Conservation (phyloP, 1,140 invertebrate genomes). For the Caenorhabditis inopinata region DNA sequence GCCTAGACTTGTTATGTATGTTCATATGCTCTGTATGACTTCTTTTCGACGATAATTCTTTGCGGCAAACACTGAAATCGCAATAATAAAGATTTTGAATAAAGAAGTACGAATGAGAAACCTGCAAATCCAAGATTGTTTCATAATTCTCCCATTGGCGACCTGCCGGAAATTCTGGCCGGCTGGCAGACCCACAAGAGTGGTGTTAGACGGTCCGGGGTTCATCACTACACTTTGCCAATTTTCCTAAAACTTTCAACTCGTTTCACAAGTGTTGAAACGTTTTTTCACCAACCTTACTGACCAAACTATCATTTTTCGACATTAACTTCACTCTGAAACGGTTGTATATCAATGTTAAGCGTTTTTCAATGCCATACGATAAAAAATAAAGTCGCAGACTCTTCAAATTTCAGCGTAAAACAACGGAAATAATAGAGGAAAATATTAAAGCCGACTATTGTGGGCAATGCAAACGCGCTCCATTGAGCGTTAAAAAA, state of each 20-base stretch:
- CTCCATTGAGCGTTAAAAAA: neutral
- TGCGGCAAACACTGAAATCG: conserved; percentile 47
- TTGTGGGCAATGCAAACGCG: neutral
- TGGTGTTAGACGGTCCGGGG: neutral
- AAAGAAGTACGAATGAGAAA: neutral
- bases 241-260: neutral
- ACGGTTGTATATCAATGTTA: neutral
- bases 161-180: neutral
- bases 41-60: conserved; percentile 62
- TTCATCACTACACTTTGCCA: neutral
- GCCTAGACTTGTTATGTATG: conserved; percentile 55
- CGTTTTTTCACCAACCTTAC: neutral
- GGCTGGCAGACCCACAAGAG: neutral
- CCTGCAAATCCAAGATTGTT: neutral
- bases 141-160: neutral
- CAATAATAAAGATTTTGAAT: neutral
- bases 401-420: neutral
- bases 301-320: neutral
- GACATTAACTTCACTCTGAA: neutral
- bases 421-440: no score
- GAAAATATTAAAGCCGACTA: neutral
- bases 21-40: conserved; percentile 64
- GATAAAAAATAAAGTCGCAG: neutral
- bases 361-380: neutral
- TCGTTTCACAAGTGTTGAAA: neutral